Evolutionary conservation across 2,797 vertebrate species (phyloP).

Genomic region (Halcyon smyrnensis): DNA sequence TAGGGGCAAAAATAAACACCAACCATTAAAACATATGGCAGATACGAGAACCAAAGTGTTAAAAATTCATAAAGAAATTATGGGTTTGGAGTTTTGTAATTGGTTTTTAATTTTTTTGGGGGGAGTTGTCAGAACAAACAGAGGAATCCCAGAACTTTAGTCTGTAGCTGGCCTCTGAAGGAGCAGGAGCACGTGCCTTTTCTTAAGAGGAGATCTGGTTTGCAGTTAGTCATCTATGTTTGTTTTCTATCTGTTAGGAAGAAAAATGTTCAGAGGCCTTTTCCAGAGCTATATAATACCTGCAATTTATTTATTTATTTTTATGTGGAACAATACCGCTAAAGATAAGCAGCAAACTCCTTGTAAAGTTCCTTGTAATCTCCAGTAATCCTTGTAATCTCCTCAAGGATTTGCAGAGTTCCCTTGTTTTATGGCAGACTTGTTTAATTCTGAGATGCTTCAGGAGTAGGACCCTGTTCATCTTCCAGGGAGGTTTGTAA

Average conservation of each 20-base stretch:
- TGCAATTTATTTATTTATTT: not conserved
- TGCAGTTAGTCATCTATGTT: not conserved
- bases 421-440: not conserved
- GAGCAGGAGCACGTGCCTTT: not conserved
- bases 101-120: not conserved
- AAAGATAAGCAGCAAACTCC: not conserved
- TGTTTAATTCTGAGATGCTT: not conserved
- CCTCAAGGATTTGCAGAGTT: not conserved
- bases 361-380: not conserved
- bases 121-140: not conserved
- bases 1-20: not conserved
- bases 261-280: not conserved
- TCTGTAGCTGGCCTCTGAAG: not conserved
- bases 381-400: not conserved
- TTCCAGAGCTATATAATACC: not conserved
- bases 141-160: not conserved
- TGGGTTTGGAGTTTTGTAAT: rapidly evolving
- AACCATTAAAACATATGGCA: not conserved
- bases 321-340: not conserved
- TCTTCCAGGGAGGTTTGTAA: not conserved
- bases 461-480: not conserved
- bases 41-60: not conserved
- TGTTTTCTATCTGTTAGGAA: not conserved
- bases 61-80: not conserved
- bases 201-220: not conserved